Conservation (phyloP, 2,113 vertebrate species). For the Podarcis raffonei region DNA sequence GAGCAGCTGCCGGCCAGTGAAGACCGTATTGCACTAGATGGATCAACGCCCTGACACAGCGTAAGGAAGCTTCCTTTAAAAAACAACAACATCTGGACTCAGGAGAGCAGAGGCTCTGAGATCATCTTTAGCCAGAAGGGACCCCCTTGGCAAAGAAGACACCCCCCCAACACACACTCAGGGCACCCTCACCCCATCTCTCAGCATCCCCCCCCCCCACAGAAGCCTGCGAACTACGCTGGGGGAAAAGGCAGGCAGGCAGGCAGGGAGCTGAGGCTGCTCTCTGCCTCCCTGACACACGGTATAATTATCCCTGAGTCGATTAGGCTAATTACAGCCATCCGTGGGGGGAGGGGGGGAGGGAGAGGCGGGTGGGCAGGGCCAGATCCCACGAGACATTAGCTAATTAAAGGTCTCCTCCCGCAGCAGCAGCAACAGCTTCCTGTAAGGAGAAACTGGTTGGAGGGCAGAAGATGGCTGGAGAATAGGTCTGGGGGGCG, state of each 20-base stretch:
- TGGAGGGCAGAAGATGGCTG: no score
- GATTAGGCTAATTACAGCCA: slow-evolving; percentile 29
- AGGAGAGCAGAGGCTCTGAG: neutral
- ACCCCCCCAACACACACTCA: no score
- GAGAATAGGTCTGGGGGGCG: neutral
- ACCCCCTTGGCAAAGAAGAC: no score
- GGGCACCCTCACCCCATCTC: no score
- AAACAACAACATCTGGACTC: neutral
- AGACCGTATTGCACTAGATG: no score
- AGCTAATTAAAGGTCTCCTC: slow-evolving; percentile 53
- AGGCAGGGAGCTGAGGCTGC: neutral
- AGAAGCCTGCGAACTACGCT: neutral
- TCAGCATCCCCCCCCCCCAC: neutral
- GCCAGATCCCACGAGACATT: slow-evolving; percentile 26
- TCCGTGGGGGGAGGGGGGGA: neutral
- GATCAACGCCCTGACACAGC: no score
- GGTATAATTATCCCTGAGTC: slow-evolving; percentile 54
- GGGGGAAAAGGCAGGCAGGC: no score
- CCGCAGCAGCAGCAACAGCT: no score
- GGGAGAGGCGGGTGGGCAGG: neutral
- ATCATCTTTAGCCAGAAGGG: neutral
- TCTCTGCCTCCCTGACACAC: neutral
- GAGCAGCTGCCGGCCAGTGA: no score
- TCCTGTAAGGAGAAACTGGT: neutral
- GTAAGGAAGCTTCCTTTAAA: neutral